A percentile compares a stretch with the other conserved stretches of the same genome.
Evolutionary conservation across 2,113 vertebrate genomes (phyloP).

Genomic region (Mormoops blainvillei): DNA sequence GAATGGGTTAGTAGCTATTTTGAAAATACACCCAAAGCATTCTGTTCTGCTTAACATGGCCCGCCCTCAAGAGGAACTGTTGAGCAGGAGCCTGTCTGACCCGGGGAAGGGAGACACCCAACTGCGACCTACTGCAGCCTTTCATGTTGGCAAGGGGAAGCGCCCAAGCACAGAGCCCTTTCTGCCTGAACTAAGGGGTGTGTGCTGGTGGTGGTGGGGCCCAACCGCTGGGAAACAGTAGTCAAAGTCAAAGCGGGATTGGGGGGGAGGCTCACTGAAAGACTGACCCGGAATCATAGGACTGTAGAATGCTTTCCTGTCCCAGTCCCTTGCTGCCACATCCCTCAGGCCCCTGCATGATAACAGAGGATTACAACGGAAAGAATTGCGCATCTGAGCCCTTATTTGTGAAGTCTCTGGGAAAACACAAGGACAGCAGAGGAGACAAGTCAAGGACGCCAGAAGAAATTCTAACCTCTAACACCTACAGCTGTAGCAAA

Average conservation of each 20-base stretch:
- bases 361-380: not conserved
- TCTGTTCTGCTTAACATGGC: no score
- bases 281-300: no score
- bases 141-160: not conserved
- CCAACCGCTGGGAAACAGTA: not conserved
- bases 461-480: not conserved
- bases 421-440: not conserved
- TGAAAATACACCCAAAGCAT: no score
- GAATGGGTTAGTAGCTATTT: no score
- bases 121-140: not conserved
- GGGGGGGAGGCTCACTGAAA: not conserved
- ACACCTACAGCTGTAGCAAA: not conserved
- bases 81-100: not conserved
- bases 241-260: no score
- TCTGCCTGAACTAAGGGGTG: not conserved
- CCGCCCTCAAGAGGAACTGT: not conserved
- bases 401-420: not conserved
- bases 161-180: not conserved
- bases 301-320: no score
- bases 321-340: not conserved
- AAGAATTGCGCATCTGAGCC: not conserved
- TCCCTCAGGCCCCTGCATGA: not conserved
- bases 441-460: not conserved
- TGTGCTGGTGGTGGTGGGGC: no score
- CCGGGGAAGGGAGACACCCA: not conserved